Conservation (phyloP, 2,888 invertebrate species). For the Hyppa rectilinea region DNA sequence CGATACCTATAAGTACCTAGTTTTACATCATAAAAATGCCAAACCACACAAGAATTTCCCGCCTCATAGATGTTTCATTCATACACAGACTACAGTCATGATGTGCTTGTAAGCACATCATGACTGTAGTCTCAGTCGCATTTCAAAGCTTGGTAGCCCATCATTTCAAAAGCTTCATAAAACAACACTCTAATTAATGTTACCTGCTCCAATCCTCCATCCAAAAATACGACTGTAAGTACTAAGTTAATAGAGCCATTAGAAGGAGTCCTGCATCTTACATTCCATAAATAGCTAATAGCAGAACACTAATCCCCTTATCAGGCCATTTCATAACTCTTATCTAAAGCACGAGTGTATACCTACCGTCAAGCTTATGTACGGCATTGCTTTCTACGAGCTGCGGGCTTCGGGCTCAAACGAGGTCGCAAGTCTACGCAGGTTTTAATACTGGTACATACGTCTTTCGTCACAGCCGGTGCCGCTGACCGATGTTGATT, state of each 20-base stretch:
- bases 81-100: neutral
- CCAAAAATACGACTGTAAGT: neutral
- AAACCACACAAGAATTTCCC: neutral
- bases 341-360: constrained; percentile 57
- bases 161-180: neutral
- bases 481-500: constrained; percentile 57
- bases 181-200: neutral
- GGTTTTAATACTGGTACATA: constrained; percentile 48
- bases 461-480: constrained; percentile 59
- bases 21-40: neutral
- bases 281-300: constrained; percentile 58
- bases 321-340: constrained; percentile 63
- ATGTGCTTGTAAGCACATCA: too few relatives aligned
- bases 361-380: constrained; percentile 45
- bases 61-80: neutral
- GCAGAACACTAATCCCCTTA: constrained; percentile 56
- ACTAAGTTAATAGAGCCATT: constrained; percentile 28
- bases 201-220: neutral
- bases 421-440: constrained; percentile 55
- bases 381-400: constrained; percentile 60
- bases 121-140: neutral
- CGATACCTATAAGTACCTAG: neutral
- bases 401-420: constrained; percentile 50
- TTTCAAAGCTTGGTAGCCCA: neutral
- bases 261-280: constrained; percentile 32